Evolutionary conservation across 2,113 vertebrate species (phyloP).

Genomic region (Grus americana): DNA sequence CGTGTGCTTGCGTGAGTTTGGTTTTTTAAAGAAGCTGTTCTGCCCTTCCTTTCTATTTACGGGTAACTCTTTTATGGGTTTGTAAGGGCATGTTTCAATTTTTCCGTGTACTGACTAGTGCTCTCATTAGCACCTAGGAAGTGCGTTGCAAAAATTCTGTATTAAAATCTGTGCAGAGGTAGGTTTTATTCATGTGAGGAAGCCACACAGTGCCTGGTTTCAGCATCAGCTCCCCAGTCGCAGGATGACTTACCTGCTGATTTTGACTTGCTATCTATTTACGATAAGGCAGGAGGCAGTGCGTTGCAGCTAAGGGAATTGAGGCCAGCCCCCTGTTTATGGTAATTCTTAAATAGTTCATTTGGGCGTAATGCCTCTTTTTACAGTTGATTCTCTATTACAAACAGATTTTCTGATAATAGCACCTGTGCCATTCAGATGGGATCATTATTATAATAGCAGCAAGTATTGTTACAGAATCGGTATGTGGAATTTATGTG

Average conservation of each 20-base stretch:
- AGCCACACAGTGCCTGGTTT: neutral
- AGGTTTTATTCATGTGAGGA: neutral
- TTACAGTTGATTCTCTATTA: conserved; percentile 34
- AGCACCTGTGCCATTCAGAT: conserved; percentile 26
- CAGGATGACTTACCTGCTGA: neutral
- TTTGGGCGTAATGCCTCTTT: conserved; percentile 52
- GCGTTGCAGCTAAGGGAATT: neutral
- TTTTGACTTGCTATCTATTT: neutral
- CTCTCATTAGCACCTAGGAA: neutral
- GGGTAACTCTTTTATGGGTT: neutral
- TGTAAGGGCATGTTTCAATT: neutral
- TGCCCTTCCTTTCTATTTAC: neutral
- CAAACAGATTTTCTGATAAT: conserved; percentile 63
- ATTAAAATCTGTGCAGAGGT: neutral
- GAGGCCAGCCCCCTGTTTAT: conserved; percentile 16
- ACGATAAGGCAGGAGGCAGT: neutral
- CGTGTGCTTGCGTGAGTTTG: neutral
- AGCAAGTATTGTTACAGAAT: neutral
- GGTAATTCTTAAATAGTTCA: conserved; percentile 45
- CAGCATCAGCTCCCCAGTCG: neutral
- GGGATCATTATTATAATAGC: conserved; percentile 57
- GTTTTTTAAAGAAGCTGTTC: neutral
- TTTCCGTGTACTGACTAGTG: neutral
- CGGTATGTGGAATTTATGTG: neutral
- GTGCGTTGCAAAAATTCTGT: neutral